Evolutionary conservation across 1,140 invertebrate genomes (phyloP), one percentile per base, ranked within the genome.

Genomic region (Hyposmocoma kahamanoa): DNA sequence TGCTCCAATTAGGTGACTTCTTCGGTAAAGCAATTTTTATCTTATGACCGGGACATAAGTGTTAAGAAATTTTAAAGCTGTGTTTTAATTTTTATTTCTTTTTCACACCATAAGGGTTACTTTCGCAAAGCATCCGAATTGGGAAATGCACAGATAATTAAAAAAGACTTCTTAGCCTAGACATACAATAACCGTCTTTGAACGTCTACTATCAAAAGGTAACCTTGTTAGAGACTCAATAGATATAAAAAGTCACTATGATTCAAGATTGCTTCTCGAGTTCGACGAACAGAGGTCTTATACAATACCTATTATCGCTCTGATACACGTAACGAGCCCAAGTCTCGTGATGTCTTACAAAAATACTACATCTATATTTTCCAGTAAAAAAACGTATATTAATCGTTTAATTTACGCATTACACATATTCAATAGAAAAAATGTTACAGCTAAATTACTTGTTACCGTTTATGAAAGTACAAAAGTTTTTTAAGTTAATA

Each of bases 351-450:
- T 64, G 50, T 70, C 74, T 84, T 84, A 84, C 52, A 84, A 83
- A 84, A 81, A 83, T 76, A 81, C 81, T 84, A 84, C 66, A 80
- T 56, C 81, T 84, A 84, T 66, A 55, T 69, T 36, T 78, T 79
- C 57, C 79, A 79, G 72, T 82, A 83, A 80, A 82, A 83, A 85
- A 83, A 80, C 68, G 70, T 82, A 82, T 60, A 79, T 77, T 76
- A 82, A 55, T 77, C 74, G 65, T 71, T 82, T 69, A 73, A 59
- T 70, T 71, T 80, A 82, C 64, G 71, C 72, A 72, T 79, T 71
- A 72, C 68, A 79, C 59, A 75, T 67, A 78, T 69, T 36, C 70
- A 80, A 65, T 80, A 80, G 73, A 83, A 83, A 70, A 61, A 85
- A 80, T 58, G 56, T 76, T 82, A 84, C 54, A 56, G 61, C 79